Evolutionary conservation across 2,888 invertebrate genomes (phyloP), one percentile per base, ranked within the genome.

Genomic region (Rutpela maculata): DNA sequence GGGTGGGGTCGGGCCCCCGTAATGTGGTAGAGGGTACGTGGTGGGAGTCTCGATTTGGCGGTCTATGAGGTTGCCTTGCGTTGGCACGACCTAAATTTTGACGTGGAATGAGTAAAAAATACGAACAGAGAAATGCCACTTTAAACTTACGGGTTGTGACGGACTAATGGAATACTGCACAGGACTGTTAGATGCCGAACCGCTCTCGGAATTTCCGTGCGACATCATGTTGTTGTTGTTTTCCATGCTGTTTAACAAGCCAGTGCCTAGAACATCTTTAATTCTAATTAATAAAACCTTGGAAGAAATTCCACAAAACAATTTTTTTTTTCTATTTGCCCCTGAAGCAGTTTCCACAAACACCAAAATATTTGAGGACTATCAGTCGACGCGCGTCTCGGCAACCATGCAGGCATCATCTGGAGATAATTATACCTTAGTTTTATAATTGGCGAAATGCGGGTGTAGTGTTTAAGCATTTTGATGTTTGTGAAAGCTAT

Each of bases 181-280:
- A 17, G 91, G 91, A 85, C 91, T 91, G 84, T 90, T 90, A 10
- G 91, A 91, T 80, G 90, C 90, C 1, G 91, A 91, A 6, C 90
- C 89, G 78, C 90, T 90, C 67, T 90, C 90, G 5, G 89, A 90
- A 82, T 89, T 89, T 4, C 87, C 89, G 74, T 90, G 90, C 5
- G 89, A 86, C 85, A 89, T 85, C 88, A 91, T 89, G 83, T 89
- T 90, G 82, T 90, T 91, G 83, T 89, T 90, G 82, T 89, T 90
- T 82, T 89, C 89, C 83, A 90, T 88, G 76, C 86, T 86, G 77
- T 84, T 86, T 81, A 90, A 82, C 78, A 89, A 86, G 88, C 90
- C 84, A 88, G 90, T 83, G 89, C 91, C 92, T 91, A 90, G n/a
- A 78, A 89, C 84, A 84, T 88, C 86, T 87, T 68, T 72, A 81